A percentile compares a stretch with the other conserved stretches of the same genome.
Evolutionary conservation across 2,888 invertebrate species (phyloP).

Genomic region (Catocala sponsa): DNA sequence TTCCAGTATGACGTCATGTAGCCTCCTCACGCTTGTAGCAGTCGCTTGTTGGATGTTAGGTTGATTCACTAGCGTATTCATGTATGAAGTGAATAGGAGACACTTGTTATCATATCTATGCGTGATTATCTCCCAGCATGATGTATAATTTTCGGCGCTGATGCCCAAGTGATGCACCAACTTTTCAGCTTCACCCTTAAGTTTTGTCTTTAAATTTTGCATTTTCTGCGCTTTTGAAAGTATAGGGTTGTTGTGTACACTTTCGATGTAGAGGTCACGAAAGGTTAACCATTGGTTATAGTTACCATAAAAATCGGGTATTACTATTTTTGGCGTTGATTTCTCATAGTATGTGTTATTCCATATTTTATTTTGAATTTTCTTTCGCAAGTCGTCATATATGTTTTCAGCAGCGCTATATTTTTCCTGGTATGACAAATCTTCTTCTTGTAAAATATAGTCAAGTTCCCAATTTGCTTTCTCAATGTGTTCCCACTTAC

Average conservation of each 20-base stretch:
- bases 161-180: background rate
- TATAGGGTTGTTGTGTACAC: background rate
- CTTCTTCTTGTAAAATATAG: background rate
- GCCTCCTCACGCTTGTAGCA: background rate
- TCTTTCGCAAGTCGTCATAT: background rate
- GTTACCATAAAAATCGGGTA: background rate
- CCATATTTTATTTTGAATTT: background rate
- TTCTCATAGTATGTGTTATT: background rate
- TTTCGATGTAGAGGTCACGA: background rate
- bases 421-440: background rate
- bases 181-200: background rate
- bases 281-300: conserved; percentile 3
- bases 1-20: conserved; percentile 12
- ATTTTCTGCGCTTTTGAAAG: background rate
- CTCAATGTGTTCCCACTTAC: background rate
- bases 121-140: background rate
- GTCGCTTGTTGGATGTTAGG: background rate
- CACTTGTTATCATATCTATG: background rate
- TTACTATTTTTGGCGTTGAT: background rate
- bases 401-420: background rate
- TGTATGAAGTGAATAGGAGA: background rate
- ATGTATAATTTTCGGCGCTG: background rate
- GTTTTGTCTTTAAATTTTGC: background rate
- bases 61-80: background rate
- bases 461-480: background rate